Evolutionary conservation across 1,140 invertebrate genomes (phyloP), one percentile per base, ranked within the genome.

Genomic region (Apocrypta bakeri): DNA sequence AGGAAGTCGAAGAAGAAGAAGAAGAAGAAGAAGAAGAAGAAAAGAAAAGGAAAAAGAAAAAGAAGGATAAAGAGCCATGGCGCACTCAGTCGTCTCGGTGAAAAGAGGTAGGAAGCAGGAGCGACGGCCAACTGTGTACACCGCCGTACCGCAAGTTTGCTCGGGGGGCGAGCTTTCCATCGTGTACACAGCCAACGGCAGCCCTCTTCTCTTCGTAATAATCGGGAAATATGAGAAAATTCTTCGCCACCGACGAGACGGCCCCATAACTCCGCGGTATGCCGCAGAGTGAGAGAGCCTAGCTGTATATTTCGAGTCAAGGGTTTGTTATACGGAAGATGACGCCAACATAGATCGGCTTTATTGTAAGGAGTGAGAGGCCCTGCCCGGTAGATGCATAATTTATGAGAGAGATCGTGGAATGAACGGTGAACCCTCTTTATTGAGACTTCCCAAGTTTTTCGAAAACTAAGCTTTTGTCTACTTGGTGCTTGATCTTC

Each of bases 201-300:
- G 48, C 48, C 48, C 17, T n/a, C 48, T 1, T 42, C 48, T 56
- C 56, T 56, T 73, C 42, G 81, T 82, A 77, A 82, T 82, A 82
- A 82, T 82, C 81, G 64, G 74, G 48, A 82, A 82, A 82, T 82
- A 82, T 82, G 81, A 82, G 81, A 82, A 82, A 82, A 82, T 77
- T 82, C 74, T 82, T 82, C 42, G 56, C 56, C 63, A n/a, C 11
- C 79, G 69, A 61, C 61, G 24, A 31, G 78, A 79, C 29, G 27
- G 37, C 68, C 69, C 29, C 69, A 63, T 72, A 72, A 72, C 48
- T 71, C 77, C n/a, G 78, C 69, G 78, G 48, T 80, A 73, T 61
- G 24, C 33, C 42, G 21, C 7, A 24, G 29, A 78, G 63, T 37
- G 61, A 68, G 33, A 78, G 64, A 73, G 61, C 8, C 12, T 48